These are phyloP conservation scores for Lepidurus apus DNA, from an alignment of 1,140 invertebrate species.

Conservation along the genomic window DNA sequence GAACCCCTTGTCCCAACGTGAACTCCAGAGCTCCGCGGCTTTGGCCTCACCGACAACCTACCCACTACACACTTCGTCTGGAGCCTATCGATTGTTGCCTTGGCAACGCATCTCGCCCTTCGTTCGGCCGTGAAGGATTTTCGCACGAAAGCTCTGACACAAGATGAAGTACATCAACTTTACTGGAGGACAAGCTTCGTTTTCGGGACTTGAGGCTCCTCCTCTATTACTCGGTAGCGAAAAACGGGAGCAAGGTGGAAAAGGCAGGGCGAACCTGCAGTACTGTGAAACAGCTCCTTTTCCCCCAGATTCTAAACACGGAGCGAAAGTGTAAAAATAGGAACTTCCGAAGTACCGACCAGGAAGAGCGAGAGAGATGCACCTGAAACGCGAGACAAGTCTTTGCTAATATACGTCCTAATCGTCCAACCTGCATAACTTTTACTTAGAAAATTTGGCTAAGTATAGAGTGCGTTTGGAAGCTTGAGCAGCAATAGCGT, in stretches of 20 bases:
- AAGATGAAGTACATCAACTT: constrained; percentile 5
- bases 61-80: background rate
- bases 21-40: background rate
- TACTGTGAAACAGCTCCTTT: background rate
- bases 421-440: too few species aligned
- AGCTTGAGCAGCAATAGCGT: too few species aligned
- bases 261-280: background rate
- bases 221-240: background rate
- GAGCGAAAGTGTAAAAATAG: background rate
- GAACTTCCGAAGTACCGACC: background rate
- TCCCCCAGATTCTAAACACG: background rate
- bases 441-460: too few species aligned
- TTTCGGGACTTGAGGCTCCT: background rate
- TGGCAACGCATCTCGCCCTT: constrained; percentile 9
- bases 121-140: constrained; percentile 3
- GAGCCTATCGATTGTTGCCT: constrained; percentile 18
- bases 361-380: background rate
- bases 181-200: constrained; percentile 12
- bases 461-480: too few species aligned
- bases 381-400: background rate
- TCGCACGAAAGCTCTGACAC: constrained; percentile 14
- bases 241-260: background rate
- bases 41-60: background rate
- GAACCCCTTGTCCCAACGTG: too few species aligned
- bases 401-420: too few species aligned